phyloP scores from a whole-genome alignment of 2,113 vertebrate species.

The Bettongia penicillata region DNA sequence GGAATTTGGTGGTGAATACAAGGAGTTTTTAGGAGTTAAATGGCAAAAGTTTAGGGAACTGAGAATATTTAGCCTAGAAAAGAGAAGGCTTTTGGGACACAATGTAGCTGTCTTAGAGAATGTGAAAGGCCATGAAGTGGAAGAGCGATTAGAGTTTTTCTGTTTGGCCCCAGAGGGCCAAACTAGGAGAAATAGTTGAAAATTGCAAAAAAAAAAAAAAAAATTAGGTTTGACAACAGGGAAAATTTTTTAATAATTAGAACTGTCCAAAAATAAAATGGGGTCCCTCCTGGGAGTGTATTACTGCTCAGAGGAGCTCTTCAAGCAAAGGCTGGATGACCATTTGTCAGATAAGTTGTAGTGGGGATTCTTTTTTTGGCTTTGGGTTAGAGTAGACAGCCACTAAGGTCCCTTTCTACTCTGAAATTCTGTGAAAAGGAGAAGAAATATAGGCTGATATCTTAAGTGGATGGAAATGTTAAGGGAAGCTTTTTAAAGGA shows the following conservation, averaged over 20 bases:
- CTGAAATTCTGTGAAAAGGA: background rate
- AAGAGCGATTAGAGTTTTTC: background rate
- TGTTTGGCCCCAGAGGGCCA: background rate
- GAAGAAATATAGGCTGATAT: background rate
- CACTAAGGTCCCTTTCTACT: background rate
- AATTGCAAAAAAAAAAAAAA: background rate
- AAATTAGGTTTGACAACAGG: background rate
- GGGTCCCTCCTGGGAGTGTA: background rate
- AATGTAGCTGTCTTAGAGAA: background rate
- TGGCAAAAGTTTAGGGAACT: background rate
- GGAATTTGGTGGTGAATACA: background rate
- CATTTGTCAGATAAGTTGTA: background rate
- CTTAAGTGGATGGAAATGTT: background rate
- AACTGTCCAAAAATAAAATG: background rate
- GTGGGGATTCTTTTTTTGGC: background rate
- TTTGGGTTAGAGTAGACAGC: background rate
- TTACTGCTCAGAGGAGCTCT: background rate
- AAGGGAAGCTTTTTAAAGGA: background rate
- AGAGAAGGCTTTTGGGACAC: background rate
- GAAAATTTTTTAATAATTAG: background rate
- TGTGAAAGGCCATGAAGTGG: background rate
- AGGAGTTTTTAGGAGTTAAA: background rate
- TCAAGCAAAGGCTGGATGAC: background rate
- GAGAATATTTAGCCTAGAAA: background rate
- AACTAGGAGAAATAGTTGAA: background rate